Evolutionary conservation across 2,888 invertebrate genomes (phyloP), one percentile per base, ranked within the genome.

Genomic region (Pseudococcus jackbeardsleyi): DNA sequence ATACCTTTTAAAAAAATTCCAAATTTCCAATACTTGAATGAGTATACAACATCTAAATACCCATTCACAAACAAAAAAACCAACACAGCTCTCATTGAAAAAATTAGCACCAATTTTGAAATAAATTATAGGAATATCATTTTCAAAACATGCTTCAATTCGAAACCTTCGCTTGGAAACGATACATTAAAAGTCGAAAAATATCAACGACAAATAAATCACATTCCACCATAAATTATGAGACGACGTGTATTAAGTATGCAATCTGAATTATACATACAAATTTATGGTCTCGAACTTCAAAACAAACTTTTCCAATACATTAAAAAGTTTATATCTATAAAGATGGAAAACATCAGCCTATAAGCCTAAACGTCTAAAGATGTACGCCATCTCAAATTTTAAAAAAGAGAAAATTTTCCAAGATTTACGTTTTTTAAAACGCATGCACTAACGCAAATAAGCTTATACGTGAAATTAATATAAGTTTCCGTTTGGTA

Each of bases 251-350:
- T 33, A 33, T 33, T 33, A 33, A 33, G 26, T 33, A 33, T 72
- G 68, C 33, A 17, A 72, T 26, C 26, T 33, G 68, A 72, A 72
- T 72, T 72, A 33, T 64, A 46, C 12, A 46, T 15, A 33, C 15
- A 33, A 72, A 72, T 72, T 72, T 72, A 72, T 72, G 33, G 68
- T 12, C 68, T 72, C 68, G 6, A 33, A 33, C 68, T 72, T 72
- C 68, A 33, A 26, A 72, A 72, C 68, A 72, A 72, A 72, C 68
- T 72, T 72, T 72, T 72, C 68, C n/a, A 72, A 72, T 72, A 26
- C 15, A 72, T 72, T 72, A 72, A 26, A 72, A 72, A 72, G 68
- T 72, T 72, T 72, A 26, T 33, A 33, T 33, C 26, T 33, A 72
- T 12, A 72, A 72, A 72, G 68, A 72, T 72, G 68, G 68, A 72